These are phyloP conservation scores for Notoglanidium macrostoma DNA, from an alignment of 2,797 vertebrate species.

Conservation along the genomic window DNA sequence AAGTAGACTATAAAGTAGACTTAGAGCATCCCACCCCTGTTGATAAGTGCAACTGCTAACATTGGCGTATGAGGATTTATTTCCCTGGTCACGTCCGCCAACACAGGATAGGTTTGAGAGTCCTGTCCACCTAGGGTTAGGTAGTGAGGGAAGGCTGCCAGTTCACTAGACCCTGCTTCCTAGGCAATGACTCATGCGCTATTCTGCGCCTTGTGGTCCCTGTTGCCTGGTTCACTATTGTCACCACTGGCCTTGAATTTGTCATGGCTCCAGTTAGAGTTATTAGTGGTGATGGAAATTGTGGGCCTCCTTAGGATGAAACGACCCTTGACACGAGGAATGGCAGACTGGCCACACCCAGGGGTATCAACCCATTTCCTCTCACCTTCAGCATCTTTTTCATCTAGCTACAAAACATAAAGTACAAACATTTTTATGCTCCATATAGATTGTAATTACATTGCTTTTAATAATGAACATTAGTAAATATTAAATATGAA, in stretches of 20 bases:
- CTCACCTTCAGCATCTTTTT: constrained; percentile 83
- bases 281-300: constrained; percentile 55
- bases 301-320: constrained; percentile 84
- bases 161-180: constrained; percentile 72
- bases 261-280: constrained; percentile 87
- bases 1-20: constrained; percentile 7
- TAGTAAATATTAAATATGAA: neutral
- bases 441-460: neutral
- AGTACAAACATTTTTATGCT: constrained; percentile 12
- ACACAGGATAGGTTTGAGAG: neutral
- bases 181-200: constrained; percentile 59
- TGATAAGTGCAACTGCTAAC: constrained; percentile 14
- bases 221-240: constrained; percentile 76
- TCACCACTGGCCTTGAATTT: constrained; percentile 88
- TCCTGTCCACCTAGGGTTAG: neutral
- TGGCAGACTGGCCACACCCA: constrained; percentile 81
- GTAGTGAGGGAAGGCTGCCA: neutral
- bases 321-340: constrained; percentile 81
- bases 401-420: constrained; percentile 81
- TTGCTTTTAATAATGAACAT: neutral
- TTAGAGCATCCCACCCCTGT: constrained; percentile 14
- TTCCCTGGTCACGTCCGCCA: constrained; percentile 33
- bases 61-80: constrained; percentile 6
- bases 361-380: constrained; percentile 80
- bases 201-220: constrained; percentile 82